Conservation (phyloP, 1,140 invertebrate species). For the Elysia chlorotica region DNA sequence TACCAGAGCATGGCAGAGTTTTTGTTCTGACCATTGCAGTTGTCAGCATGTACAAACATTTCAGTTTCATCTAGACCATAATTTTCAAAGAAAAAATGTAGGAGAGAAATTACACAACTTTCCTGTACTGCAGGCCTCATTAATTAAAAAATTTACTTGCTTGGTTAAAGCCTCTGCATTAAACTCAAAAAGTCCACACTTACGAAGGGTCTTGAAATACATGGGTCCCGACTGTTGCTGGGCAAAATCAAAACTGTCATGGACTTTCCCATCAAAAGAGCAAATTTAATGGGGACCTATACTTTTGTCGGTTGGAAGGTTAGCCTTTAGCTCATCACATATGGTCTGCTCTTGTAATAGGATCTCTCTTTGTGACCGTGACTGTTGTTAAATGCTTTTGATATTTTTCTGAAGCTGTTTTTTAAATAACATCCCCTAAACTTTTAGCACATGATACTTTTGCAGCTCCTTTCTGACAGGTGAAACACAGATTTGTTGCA, state of each 20-base stretch:
- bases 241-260: not conserved
- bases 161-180: not conserved
- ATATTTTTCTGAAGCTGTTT: too few species aligned
- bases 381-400: too few species aligned
- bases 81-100: conserved; percentile 19
- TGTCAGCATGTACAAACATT: conserved; percentile 25
- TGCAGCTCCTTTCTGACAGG: too few species aligned
- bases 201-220: not conserved
- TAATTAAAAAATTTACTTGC: not conserved
- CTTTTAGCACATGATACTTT: too few species aligned
- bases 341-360: too few species aligned
- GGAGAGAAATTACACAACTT: conserved; percentile 21
- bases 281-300: too few species aligned
- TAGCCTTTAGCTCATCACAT: too few species aligned
- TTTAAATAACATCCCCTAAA: too few species aligned
- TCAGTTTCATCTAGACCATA: conserved; percentile 24
- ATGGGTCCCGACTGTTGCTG: not conserved
- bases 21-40: conserved; percentile 34
- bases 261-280: not conserved
- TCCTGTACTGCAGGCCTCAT: not conserved
- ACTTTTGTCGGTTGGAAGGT: too few species aligned
- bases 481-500: too few species aligned
- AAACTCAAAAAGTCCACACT: not conserved
- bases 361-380: too few species aligned
- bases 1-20: conserved; percentile 30